phyloP scores from a whole-genome alignment of 1,140 invertebrate genomes.

The Zophobas morio region DNA sequence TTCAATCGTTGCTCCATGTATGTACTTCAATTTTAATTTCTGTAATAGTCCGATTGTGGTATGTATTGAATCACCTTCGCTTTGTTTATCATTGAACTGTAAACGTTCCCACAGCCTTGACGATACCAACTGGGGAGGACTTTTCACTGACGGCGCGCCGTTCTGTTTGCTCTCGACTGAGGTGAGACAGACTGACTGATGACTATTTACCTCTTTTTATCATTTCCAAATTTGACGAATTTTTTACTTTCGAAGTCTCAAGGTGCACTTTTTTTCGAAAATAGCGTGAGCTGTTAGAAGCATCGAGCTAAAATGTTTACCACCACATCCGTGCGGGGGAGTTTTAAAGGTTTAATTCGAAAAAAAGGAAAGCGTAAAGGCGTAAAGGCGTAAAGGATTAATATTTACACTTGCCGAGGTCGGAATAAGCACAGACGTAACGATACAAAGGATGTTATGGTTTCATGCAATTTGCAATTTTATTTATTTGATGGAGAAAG shows the following conservation, averaged over 20 bases:
- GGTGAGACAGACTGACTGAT: conserved; percentile 13
- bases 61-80: conserved; percentile 39
- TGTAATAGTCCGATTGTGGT: background rate
- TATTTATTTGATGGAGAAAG: conserved; percentile 15
- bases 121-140: conserved; percentile 36
- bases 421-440: background rate
- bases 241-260: background rate
- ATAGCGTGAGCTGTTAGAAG: conserved; percentile 5
- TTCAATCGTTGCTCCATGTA: too few species aligned
- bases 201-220: background rate
- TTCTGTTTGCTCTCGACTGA: conserved; percentile 37
- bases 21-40: background rate
- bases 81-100: conserved; percentile 47
- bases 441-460: conserved; percentile 2
- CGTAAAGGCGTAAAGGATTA: background rate
- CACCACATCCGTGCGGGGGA: conserved; percentile 12
- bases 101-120: conserved; percentile 48
- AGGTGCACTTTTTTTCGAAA: background rate
- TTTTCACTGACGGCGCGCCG: conserved; percentile 32
- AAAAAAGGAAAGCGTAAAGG: conserved; percentile 7
- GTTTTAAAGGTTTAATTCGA: conserved; percentile 14
- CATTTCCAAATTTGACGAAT: background rate
- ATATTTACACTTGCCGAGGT: background rate
- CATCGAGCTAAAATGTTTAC: conserved; percentile 8
- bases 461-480: background rate